A percentile compares a stretch with the other conserved stretches of the same genome.
phyloP scores from a whole-genome alignment of 2,888 invertebrate genomes.

The Aspidapion aeneum region DNA sequence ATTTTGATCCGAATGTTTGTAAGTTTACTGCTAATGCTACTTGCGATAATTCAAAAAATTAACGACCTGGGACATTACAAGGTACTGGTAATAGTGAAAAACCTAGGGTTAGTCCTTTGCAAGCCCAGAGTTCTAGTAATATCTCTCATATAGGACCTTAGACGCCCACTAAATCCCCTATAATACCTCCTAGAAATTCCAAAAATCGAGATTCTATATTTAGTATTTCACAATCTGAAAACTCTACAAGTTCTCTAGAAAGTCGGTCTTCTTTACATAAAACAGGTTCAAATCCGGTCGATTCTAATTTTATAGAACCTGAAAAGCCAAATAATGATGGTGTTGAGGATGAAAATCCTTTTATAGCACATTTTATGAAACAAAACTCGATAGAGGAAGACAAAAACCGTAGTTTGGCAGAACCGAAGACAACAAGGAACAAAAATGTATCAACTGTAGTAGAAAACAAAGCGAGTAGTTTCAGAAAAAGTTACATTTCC shows the following conservation, averaged over 20 bases:
- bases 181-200: conserved; percentile 37
- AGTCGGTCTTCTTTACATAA: conserved; percentile 12
- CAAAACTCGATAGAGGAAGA: conserved; percentile 35
- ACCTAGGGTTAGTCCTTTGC: neutral
- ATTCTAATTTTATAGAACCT: conserved; percentile 13
- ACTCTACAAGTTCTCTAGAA: conserved; percentile 46
- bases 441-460: conserved; percentile 25
- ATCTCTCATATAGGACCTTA: conserved; percentile 13
- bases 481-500: conserved; percentile 26
- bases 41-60: conserved; percentile 45
- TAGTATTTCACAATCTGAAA: conserved; percentile 24
- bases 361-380: conserved; percentile 41
- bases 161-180: too few species aligned
- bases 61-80: conserved; percentile 23
- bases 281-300: conserved; percentile 6
- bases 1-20: conserved; percentile 89
- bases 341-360: conserved; percentile 40
- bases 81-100: neutral
- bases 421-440: conserved; percentile 7
- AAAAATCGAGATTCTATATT: conserved; percentile 48
- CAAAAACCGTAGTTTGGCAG: conserved; percentile 10
- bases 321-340: too few species aligned
- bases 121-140: too few species aligned
- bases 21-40: conserved; percentile 64
- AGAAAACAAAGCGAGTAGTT: conserved; percentile 34